Evolutionary conservation across 2,113 vertebrate species (phyloP), one percentile per base, ranked within the genome.

Genomic region (Rhinichthys klamathensis): DNA sequence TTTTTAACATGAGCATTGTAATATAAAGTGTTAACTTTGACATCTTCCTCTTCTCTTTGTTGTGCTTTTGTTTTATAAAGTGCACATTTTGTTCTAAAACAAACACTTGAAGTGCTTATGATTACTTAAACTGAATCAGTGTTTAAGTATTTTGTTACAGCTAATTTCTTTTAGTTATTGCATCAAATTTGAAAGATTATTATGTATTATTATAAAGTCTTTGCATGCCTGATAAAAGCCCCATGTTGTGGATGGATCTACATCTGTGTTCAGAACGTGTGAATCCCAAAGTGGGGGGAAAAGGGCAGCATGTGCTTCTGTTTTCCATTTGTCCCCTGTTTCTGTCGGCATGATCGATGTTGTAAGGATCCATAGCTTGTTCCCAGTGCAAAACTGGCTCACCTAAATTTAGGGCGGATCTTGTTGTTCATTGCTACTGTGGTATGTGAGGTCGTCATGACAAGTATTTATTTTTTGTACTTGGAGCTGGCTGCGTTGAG

Each of bases 361-460:
- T 2, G 30, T 41, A 32, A 78, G 49, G 60, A 38, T 83, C 84
- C 23, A 25, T 25, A 30, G n/a, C 35, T 67, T 60, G 74, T 80
- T 78, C 25, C 58, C 79, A 70, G 49, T 27, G 18, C 80, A 25
- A 3, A 21, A 70, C 49, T 80, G 13, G n/a, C 44, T 83, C 58
- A 27, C 32, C 15, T 63, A 80, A 77, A 82, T 84, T 56, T 80
- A 81, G 82, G 76, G 75, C 35, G 38, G 44, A 72, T 73, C 75
- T 75, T 25, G 41, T 88, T 30, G 63, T 12, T 86, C 79, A 41
- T 67, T 41, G 58, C 12, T 51, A 65, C 46, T 65, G 46, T 87
- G 58, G 74, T 84, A 84, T 84, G 73, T 67, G 56, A 65, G 83
- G 60, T 77, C 54, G 80, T 87, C 61, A 83, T 80, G 76, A 85